Evolutionary conservation across 2,888 invertebrate species (phyloP), one percentile per base, ranked within the genome.

Genomic region (Cordilura impudica): DNA sequence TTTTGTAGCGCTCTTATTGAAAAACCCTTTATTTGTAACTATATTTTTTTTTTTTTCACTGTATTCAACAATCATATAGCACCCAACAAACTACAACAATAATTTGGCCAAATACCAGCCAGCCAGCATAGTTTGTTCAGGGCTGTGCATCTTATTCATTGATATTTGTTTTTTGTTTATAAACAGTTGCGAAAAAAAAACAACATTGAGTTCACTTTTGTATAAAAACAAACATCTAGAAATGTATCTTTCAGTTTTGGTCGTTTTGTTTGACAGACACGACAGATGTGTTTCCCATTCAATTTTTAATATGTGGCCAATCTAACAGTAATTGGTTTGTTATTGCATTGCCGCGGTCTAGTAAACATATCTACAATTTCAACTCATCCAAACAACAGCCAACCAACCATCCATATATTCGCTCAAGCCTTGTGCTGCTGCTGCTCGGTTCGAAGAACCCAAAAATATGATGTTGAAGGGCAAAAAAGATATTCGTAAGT

Each of bases 271-370:
- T 82, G 81, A 85, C 83, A 83, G 83, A 82, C 82, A 83, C 88
- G 89, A 89, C 89, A 89, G 89, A 89, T 89, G 89, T 88, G 89
- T 87, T 89, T 88, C 89, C 87, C 88, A 89, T 89, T 89, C 89
- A 87, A 87, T 85, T 88, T 89, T 89, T 89, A 89, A 89, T 89
- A 89, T 86, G 87, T 87, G 89, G 89, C 89, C 89, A 89, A 89
- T 89, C 87, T 87, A 89, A 89, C 85, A 86, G 87, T 88, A 88
- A 88, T 88, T 88, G 88, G 87, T 88, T 87, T 86, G 86, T 87
- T 87, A 87, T 87, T 84, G 83, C 81, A 82, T 76, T 81, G 77
- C 70, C 81, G 81, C 81, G 65, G 82, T 82, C 81, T 81, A 81
- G 81, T 71, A 74, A 82, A 77, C 80, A 76, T 65, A 71, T 58